Evolutionary conservation across 2,113 vertebrate species (phyloP), one percentile per base, ranked within the genome.

Genomic region (Bubo scandiacus): DNA sequence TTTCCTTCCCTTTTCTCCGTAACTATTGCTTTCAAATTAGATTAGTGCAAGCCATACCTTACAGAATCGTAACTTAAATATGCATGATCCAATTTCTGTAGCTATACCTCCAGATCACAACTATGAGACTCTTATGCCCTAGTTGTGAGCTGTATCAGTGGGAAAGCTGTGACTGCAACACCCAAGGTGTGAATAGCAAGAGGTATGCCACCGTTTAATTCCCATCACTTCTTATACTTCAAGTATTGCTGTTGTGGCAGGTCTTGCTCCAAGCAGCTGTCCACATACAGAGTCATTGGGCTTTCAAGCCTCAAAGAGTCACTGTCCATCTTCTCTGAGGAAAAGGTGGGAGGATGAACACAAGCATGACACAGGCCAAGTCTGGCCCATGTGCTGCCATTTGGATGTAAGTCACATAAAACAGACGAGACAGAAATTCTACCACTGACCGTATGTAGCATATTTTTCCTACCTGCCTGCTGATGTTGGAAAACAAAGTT

Each of bases 131-230:
- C 42, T 25, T 32, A 8, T 7, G 18, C 5, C 58, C 32, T 36
- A 45, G 21, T 1, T 72, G 19, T 22, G 47, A 90, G 36, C 40
- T 58, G 10, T 17, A 59, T 15, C 36, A n/a, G 45, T 26, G 29
- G 23, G 36, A 49, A 61, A 78, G 19, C 27, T 66, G 19, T 1
- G 6, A 32, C n/a, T 42, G 52, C 38, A 75, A 65, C 26, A 75
- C 6, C 18, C 42, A 51, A 29, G 36, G 63, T 2, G 32, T 7
- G 26, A 23, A 62, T 12, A 40, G 40, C 2, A 34, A 78, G 27
- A 70, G 12, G 7, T 12, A 27, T 5, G 5, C 2, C 43, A 84
- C 34, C 0, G 0, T 43, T 86, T 40, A 30, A 81, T 19, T 59
- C 27, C 34, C 36, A 71, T 49, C 34, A 55, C 30, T 68, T 86